Evolutionary conservation across 2,113 vertebrate genomes (phyloP).

Genomic region (Callocephalon fimbriatum): DNA sequence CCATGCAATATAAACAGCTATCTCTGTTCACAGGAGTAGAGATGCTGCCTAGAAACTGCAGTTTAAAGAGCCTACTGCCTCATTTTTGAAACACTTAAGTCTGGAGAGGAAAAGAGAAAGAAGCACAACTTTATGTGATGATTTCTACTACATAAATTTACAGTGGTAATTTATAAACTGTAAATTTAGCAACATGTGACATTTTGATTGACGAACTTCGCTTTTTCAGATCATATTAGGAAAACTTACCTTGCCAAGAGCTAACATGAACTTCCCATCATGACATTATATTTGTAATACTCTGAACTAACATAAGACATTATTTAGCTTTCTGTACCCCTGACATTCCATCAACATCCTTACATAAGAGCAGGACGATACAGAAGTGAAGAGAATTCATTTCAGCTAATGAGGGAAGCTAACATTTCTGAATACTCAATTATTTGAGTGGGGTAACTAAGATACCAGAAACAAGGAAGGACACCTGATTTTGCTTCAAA

Average conservation of each 20-base stretch:
- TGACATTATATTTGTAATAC: not conserved
- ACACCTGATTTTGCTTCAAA: not conserved
- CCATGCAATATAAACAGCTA: not conserved
- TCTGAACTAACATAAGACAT: not conserved
- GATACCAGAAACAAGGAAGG: not conserved
- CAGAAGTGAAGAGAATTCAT: not conserved
- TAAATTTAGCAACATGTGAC: not conserved
- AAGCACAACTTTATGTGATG: not conserved
- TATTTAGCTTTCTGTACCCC: not conserved
- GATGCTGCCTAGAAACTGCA: not conserved
- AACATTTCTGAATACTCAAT: not conserved
- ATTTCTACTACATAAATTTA: not conserved
- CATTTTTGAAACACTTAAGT: constrained; percentile 2
- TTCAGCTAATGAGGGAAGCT: not conserved
- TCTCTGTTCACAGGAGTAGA: not conserved
- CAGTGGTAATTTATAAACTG: not conserved
- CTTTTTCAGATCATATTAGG: not conserved
- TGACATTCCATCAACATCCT: not conserved
- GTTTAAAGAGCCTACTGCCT: not conserved
- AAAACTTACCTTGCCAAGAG: not conserved
- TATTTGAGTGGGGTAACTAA: not conserved
- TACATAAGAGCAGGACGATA: not conserved
- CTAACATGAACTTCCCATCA: not conserved
- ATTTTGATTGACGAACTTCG: not conserved
- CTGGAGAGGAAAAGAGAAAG: not conserved